Evolutionary conservation across 2,113 vertebrate genomes (phyloP), one percentile per base, ranked within the genome.

Genomic region (Motacilla tschutschensis): DNA sequence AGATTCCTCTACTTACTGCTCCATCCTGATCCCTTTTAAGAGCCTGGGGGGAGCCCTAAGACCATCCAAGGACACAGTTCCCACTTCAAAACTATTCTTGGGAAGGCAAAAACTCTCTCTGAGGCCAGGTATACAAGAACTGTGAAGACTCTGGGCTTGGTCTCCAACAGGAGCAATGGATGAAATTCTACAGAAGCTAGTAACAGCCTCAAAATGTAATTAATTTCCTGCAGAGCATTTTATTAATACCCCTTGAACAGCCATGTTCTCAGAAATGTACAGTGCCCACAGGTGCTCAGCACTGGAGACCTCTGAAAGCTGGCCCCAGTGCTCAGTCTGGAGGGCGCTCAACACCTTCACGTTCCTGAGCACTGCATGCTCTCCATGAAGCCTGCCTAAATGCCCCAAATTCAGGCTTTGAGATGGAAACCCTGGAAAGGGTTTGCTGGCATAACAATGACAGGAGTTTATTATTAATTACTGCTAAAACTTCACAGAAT

Each of bases 141-240:
- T 72, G 41, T 59, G 51, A 54, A 78, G 63, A 58, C 38, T 67
- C 38, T 54, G 40, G 33, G 35, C 63, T 69, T 47, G 12, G 21
- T 87, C 51, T 83, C 76, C 73, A 80, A 47, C 4, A 75, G 69
- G 48, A 83, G 33, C 57, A 85, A 74, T 18, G 74, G 50, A 83
- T 43, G 58, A 83, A 81, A 83, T 79, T 93, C 70, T 88, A 69
- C 50, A 86, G 78, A 64, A 88, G 62, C 44, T 79, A 63, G 14
- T 48, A 80, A 85, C 53, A 74, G 26, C 44, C 64, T 74, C 7
- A 3, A 79, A 73, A 55, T 46, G 46, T 29, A 81, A 82, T 58
- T 69, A 0, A 48, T 85, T 89, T 83, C 85, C 77, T 78, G 72
- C 72, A 47, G 55, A 85, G 35, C 46, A 70, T 62, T 85, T 84